phyloP scores from a whole-genome alignment of 2,888 invertebrate genomes.

The Agrotis puta region DNA sequence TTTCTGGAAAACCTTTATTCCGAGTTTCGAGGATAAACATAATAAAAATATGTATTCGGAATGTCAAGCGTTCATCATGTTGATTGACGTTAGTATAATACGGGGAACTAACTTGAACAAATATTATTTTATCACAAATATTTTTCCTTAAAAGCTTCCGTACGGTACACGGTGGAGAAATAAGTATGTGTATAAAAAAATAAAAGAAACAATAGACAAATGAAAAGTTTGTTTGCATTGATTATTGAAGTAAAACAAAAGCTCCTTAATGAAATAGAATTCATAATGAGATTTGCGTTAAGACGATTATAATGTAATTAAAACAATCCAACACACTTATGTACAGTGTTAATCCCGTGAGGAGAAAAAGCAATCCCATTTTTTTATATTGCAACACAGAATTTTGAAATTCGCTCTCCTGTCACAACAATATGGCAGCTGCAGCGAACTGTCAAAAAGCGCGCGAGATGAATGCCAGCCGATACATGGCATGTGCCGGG shows the following conservation, averaged over 20 bases:
- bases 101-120: constrained; percentile 56
- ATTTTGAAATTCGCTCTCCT: constrained; percentile 66
- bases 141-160: constrained; percentile 43
- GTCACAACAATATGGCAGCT: constrained; percentile 79
- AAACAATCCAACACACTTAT: background rate
- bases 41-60: constrained; percentile 61
- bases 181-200: background rate
- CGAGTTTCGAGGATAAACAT: constrained; percentile 38
- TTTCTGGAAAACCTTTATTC: constrained; percentile 48
- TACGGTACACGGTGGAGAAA: constrained; percentile 16
- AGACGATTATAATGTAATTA: background rate
- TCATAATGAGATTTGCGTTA: background rate
- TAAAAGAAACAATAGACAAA: background rate
- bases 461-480: constrained; percentile 80
- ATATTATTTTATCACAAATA: constrained; percentile 47
- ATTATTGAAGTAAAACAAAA: background rate
- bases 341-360: background rate
- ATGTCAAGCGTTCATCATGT: constrained; percentile 61
- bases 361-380: constrained; percentile 33
- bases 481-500: constrained; percentile 76
- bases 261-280: too few relatives aligned
- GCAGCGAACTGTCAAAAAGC: constrained; percentile 80
- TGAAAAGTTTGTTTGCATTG: background rate
- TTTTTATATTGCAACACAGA: constrained; percentile 54
- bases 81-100: constrained; percentile 62